A percentile compares a stretch with the other conserved stretches of the same genome.
Evolutionary conservation across 2,797 vertebrate genomes (phyloP).

Genomic region (Serranus cabrilla): DNA sequence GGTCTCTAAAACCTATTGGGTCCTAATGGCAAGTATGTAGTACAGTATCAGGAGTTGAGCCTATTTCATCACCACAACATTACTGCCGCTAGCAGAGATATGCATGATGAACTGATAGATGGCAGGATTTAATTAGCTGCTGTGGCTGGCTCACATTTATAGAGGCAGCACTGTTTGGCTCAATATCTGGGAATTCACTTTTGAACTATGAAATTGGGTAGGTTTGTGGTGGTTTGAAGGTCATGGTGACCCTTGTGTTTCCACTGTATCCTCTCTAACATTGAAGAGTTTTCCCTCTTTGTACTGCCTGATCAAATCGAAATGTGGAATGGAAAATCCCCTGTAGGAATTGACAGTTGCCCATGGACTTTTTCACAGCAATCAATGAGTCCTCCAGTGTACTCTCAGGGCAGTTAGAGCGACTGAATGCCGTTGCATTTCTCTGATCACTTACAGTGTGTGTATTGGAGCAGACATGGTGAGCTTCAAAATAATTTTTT

Average conservation of each 20-base stretch:
- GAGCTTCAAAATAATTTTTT: background rate
- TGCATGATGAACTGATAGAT: conserved; percentile 32
- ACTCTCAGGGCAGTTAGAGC: conserved; percentile 16
- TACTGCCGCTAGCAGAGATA: conserved; percentile 48
- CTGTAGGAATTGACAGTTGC: conserved; percentile 65
- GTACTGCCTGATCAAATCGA: conserved; percentile 29
- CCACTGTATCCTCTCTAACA: conserved; percentile 26
- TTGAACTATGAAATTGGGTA: conserved; percentile 23
- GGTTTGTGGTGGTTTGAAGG: conserved; percentile 60
- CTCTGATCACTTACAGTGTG: background rate
- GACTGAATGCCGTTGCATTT: background rate
- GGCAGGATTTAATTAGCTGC: conserved; percentile 56
- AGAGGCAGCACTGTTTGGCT: conserved; percentile 20
- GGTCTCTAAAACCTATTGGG: conserved; percentile 3
- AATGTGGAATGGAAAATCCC: conserved; percentile 77
- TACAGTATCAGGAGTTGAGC: background rate
- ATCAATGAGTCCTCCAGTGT: conserved; percentile 71
- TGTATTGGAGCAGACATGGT: background rate
- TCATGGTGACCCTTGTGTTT: conserved; percentile 51
- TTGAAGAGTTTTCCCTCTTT: conserved; percentile 34
- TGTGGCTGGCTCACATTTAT: conserved; percentile 21
- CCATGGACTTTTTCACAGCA: conserved; percentile 51
- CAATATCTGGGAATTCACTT: conserved; percentile 17
- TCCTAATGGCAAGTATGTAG: conserved; percentile 15
- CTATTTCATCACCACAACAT: conserved; percentile 70